phyloP scores from a whole-genome alignment of 1,140 invertebrate genomes.

The Anoplophora glabripennis region DNA sequence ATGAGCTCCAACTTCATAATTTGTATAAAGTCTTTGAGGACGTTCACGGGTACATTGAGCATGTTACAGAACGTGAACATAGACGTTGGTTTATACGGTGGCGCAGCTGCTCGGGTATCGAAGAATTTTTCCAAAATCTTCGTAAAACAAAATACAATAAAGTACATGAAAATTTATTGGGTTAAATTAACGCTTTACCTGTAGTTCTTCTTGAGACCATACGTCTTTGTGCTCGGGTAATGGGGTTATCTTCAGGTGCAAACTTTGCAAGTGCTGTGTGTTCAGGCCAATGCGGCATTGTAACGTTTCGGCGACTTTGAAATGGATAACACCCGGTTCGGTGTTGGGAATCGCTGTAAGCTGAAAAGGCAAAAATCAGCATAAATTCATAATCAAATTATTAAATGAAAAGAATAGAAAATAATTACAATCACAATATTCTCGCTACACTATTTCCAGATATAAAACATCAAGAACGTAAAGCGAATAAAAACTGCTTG shows the following conservation, averaged over 20 bases:
- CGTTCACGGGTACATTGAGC: slow-evolving; percentile 76
- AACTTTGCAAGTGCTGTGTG: slow-evolving; percentile 80
- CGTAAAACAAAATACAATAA: slow-evolving; percentile 10
- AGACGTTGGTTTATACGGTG: slow-evolving; percentile 85
- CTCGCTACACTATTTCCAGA: too few relatives aligned
- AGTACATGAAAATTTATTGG: slow-evolving; percentile 2
- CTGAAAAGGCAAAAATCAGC: slow-evolving; percentile 50
- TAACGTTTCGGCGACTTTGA: slow-evolving; percentile 77
- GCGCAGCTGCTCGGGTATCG: slow-evolving; percentile 79
- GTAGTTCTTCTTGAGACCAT: slow-evolving; percentile 82
- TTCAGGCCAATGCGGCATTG: slow-evolving; percentile 84
- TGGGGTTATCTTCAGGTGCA: slow-evolving; percentile 85
- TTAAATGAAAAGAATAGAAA: too few relatives aligned
- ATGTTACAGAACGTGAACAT: slow-evolving; percentile 79
- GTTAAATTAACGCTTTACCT: slow-evolving; percentile 52
- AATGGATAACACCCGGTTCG: slow-evolving; percentile 84
- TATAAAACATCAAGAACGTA: too few relatives aligned
- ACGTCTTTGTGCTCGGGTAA: slow-evolving; percentile 81
- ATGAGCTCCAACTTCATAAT: slow-evolving; percentile 81
- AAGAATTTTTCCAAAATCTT: slow-evolving; percentile 91
- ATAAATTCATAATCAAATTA: too few relatives aligned
- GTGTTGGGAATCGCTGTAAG: slow-evolving; percentile 67
- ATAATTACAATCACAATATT: too few relatives aligned
- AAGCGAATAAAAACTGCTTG: too few relatives aligned
- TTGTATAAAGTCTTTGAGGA: slow-evolving; percentile 88